Evolutionary conservation across 2,888 invertebrate species (phyloP).

Genomic region (Noctua janthe): DNA sequence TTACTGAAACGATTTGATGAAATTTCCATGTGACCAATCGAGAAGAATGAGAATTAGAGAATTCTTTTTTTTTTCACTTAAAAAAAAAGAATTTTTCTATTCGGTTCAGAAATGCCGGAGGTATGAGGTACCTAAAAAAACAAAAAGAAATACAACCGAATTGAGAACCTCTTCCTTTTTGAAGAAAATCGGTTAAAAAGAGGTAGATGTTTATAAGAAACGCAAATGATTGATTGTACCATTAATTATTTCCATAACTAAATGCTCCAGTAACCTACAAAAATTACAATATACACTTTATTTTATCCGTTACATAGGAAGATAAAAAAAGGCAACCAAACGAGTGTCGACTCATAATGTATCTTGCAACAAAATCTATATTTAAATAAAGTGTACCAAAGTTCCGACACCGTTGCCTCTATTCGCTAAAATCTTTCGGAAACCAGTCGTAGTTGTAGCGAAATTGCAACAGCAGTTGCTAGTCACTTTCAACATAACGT

Average conservation of each 20-base stretch:
- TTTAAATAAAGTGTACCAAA: conserved; percentile 1
- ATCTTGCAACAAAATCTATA: background rate
- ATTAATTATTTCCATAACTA: background rate
- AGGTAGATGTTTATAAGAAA: background rate
- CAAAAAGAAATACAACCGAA: too few species aligned
- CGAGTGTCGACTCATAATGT: background rate
- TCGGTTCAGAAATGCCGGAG: too few species aligned
- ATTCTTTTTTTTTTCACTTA: too few species aligned
- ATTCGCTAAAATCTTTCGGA: background rate
- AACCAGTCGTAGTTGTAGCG: conserved; percentile 33
- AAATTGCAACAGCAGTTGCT: conserved; percentile 52
- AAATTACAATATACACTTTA: background rate
- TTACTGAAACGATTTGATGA: too few species aligned
- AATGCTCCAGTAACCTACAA: background rate
- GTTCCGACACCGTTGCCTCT: background rate
- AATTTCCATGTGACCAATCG: too few species aligned
- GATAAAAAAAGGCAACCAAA: background rate
- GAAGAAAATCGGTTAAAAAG: too few species aligned
- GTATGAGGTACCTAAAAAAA: too few species aligned
- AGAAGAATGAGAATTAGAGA: too few species aligned
- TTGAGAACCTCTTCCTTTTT: too few species aligned
- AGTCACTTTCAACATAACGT: conserved; percentile 39
- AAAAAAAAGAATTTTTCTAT: too few species aligned
- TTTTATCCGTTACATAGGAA: background rate
- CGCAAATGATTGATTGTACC: background rate